Conservation (phyloP, 2,888 invertebrate genomes). For the Apamea crenata region DNA sequence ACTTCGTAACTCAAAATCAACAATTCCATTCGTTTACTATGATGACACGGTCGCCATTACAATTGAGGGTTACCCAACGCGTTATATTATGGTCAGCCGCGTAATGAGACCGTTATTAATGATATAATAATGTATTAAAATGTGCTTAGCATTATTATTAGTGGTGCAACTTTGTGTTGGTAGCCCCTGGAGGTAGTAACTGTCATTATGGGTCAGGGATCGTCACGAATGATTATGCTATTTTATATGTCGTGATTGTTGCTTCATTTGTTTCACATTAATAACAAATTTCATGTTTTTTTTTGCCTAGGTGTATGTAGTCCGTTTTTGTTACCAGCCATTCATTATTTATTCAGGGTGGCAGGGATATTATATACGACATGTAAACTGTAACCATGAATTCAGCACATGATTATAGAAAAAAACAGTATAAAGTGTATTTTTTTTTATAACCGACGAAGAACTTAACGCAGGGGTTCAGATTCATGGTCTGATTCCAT, state of each 20-base stretch:
- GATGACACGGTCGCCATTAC: slow-evolving; percentile 40
- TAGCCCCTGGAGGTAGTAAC: slow-evolving; percentile 18
- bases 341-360: background rate
- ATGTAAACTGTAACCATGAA: too few species aligned
- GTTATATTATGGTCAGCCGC: slow-evolving; percentile 17
- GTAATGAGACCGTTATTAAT: slow-evolving; percentile 45
- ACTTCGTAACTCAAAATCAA: slow-evolving; percentile 28
- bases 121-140: slow-evolving; percentile 21
- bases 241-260: background rate
- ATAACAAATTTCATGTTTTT: background rate
- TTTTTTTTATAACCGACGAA: too few species aligned
- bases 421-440: too few species aligned
- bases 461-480: too few species aligned
- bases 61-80: slow-evolving; percentile 40
- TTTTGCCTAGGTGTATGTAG: background rate
- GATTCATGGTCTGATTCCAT: too few species aligned
- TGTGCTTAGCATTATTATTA: slow-evolving; percentile 36
- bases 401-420: too few species aligned
- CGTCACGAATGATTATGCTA: slow-evolving; percentile 12
- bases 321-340: background rate
- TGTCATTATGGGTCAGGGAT: slow-evolving; percentile 45
- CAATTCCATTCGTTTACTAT: slow-evolving; percentile 27
- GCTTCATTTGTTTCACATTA: slow-evolving; percentile 12
- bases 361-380: too few species aligned
- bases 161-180: slow-evolving; percentile 17